Conservation (phyloP, 2,888 invertebrate genomes). For the Diloba caeruleocephala region DNA sequence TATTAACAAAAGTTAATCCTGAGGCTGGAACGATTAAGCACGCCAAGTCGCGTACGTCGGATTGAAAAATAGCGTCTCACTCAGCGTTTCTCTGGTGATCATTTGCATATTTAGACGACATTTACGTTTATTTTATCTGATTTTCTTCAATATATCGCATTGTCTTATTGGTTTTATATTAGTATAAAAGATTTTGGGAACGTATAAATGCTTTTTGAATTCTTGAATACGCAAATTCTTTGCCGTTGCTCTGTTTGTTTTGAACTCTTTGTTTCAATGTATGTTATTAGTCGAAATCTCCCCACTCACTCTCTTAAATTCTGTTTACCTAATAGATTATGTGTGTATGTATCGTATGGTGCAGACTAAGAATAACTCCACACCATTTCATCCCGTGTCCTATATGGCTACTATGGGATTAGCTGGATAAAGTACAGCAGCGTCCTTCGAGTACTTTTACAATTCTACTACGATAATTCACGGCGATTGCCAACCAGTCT, state of each 20-base stretch:
- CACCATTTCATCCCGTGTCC: too few species aligned
- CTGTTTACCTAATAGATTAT: too few species aligned
- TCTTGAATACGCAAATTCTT: conserved; percentile 29
- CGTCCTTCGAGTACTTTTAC: too few species aligned
- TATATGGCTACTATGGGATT: too few species aligned
- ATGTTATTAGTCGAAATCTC: too few species aligned
- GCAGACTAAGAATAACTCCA: too few species aligned
- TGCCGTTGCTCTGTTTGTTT: not conserved
- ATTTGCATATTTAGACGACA: conserved; percentile 66
- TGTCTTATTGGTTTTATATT: conserved; percentile 54
- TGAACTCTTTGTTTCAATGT: not conserved
- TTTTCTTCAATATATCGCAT: conserved; percentile 50
- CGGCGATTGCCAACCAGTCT: too few species aligned
- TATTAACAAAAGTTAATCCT: conserved; percentile 50
- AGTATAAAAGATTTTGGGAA: conserved; percentile 38
- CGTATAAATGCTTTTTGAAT: conserved; percentile 37
- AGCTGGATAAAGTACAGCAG: too few species aligned
- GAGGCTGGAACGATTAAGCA: conserved; percentile 61
- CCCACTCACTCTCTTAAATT: too few species aligned
- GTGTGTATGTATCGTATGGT: too few species aligned
- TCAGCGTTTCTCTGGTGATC: conserved; percentile 57
- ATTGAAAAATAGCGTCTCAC: conserved; percentile 64
- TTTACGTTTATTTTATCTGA: conserved; percentile 50
- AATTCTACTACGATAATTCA: too few species aligned
- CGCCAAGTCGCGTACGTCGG: conserved; percentile 53